phyloP scores from a whole-genome alignment of 2,888 invertebrate species.

The Limnephilus lunatus region DNA sequence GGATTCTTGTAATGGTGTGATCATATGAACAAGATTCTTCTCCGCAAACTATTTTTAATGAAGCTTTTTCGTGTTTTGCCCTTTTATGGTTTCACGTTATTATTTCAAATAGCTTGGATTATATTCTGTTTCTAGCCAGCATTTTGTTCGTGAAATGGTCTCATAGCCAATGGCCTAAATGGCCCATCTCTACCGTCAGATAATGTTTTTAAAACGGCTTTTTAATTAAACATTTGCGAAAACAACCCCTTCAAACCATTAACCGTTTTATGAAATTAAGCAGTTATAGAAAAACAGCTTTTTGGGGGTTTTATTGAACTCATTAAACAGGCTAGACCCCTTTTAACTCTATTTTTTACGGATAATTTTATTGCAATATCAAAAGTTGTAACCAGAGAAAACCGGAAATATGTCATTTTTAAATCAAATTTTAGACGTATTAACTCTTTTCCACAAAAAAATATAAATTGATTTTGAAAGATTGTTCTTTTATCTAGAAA shows the following conservation, averaged over 20 bases:
- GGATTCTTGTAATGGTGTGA: not conserved
- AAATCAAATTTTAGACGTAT: too few species aligned
- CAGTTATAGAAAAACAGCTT: not conserved
- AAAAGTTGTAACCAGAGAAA: too few species aligned
- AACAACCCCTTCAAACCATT: not conserved
- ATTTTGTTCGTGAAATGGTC: too few species aligned
- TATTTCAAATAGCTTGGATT: not conserved
- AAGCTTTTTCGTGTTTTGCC: not conserved
- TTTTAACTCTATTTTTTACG: not conserved
- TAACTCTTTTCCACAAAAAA: too few species aligned
- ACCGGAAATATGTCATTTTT: too few species aligned
- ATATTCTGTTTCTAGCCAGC: not conserved
- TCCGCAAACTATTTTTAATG: not conserved
- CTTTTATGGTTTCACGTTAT: not conserved
- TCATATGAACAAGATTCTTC: slow-evolving; percentile 2
- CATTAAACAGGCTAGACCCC: not conserved
- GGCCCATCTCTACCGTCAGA: not conserved
- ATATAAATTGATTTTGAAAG: too few species aligned
- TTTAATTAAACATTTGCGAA: not conserved
- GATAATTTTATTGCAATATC: too few species aligned
- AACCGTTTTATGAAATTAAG: not conserved
- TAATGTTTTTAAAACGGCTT: not conserved
- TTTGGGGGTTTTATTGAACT: not conserved
- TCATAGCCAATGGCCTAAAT: too few species aligned
- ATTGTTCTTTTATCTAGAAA: too few species aligned